Percentiles rank a stretch among this genome's conserved stretches.
phyloP scores from a whole-genome alignment of 2,113 vertebrate species.

The Ameiurus melas region DNA sequence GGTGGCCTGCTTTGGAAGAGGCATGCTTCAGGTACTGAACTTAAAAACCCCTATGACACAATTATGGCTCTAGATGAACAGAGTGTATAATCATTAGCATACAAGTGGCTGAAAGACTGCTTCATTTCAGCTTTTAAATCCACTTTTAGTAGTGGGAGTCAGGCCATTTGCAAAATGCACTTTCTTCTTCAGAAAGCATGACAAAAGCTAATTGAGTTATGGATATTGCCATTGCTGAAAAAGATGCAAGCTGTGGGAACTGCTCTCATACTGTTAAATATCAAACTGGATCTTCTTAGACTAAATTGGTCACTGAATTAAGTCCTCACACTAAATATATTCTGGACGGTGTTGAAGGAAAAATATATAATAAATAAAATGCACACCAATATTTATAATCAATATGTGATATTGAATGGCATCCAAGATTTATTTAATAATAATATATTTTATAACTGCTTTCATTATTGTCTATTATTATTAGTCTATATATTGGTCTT shows the following conservation, averaged over 20 bases:
- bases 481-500: neutral
- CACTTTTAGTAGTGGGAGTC: neutral
- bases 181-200: neutral
- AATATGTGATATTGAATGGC: neutral
- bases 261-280: conserved; percentile 1
- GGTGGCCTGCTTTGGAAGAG: neutral
- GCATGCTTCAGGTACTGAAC: neutral
- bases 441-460: neutral
- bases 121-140: neutral
- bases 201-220: neutral
- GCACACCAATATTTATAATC: neutral
- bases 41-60: neutral
- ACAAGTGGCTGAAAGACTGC: neutral
- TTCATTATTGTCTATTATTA: neutral
- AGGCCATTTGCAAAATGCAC: neutral
- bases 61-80: conserved; percentile 2
- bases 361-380: neutral
- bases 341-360: neutral
- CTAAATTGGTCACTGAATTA: neutral
- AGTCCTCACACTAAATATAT: neutral
- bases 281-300: neutral
- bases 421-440: neutral
- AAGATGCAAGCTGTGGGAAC: neutral
- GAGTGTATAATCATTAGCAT: neutral
- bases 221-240: neutral